These are phyloP conservation scores for Vanessa tameamea DNA, from an alignment of 1,140 invertebrate species.

Conservation along the genomic window DNA sequence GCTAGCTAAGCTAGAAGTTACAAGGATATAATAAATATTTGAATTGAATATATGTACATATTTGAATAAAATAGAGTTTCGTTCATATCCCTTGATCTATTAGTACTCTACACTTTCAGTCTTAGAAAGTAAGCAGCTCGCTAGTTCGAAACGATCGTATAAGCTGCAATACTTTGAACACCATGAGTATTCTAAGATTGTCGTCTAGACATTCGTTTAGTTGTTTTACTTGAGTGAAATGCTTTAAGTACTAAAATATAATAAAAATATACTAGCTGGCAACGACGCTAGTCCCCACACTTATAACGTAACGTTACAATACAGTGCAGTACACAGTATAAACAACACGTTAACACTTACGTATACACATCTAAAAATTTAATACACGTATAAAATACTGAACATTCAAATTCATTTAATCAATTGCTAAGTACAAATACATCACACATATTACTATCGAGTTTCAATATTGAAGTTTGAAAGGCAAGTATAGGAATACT, in stretches of 20 bases:
- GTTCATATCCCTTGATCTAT: constrained; percentile 9
- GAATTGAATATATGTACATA: constrained; percentile 5
- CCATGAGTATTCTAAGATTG: constrained; percentile 30
- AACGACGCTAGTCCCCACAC: constrained; percentile 11
- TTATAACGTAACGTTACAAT: constrained; percentile 12
- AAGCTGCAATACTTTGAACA: constrained; percentile 32
- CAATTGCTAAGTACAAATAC: constrained; percentile 21
- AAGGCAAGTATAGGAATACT: neutral
- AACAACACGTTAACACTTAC: constrained; percentile 33
- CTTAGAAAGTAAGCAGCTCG: constrained; percentile 44
- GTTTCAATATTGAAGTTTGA: constrained; percentile 13
- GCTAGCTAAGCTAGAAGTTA: constrained; percentile 12
- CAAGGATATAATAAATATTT: neutral
- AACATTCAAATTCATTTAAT: constrained; percentile 16
- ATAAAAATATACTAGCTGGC: constrained; percentile 24
- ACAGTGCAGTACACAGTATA: constrained; percentile 6
- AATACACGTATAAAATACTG: constrained; percentile 49
- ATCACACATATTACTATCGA: constrained; percentile 18
- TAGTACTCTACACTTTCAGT: constrained; percentile 44
- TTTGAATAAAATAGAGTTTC: constrained; percentile 9
- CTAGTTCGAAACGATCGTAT: constrained; percentile 9
- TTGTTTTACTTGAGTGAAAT: constrained; percentile 18
- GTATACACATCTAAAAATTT: constrained; percentile 48
- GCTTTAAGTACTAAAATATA: constrained; percentile 22
- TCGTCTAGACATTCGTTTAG: constrained; percentile 11